A percentile compares a stretch with the other conserved stretches of the same genome.
Evolutionary conservation across 2,888 invertebrate genomes (phyloP).

Genomic region (Cerastis rubricosa): DNA sequence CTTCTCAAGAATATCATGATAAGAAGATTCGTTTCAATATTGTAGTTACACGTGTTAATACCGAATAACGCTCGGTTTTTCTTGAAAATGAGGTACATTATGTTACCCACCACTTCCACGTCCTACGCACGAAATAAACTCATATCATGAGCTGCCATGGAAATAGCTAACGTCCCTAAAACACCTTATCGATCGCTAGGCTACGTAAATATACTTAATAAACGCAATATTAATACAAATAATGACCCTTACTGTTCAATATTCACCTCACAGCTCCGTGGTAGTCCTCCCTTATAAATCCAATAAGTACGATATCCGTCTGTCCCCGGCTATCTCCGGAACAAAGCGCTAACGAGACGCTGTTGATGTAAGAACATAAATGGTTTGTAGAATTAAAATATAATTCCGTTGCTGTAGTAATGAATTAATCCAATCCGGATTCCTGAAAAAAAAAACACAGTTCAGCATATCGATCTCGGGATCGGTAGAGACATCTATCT

Average conservation of each 20-base stretch:
- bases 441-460: neutral
- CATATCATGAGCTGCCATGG: neutral
- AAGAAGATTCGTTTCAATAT: conserved; percentile 2
- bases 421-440: neutral
- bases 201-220: conserved; percentile 26
- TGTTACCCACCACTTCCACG: too few species aligned
- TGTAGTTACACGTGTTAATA: neutral
- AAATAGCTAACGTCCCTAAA: neutral
- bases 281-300: conserved; percentile 30
- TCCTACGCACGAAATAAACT: neutral
- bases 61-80: neutral
- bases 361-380: neutral
- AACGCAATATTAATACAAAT: conserved; percentile 30
- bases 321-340: conserved; percentile 12
- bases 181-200: conserved; percentile 26
- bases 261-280: conserved; percentile 39
- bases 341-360: conserved; percentile 36
- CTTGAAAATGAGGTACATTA: neutral
- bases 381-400: neutral
- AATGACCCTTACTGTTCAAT: conserved; percentile 32
- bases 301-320: conserved; percentile 36
- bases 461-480: neutral
- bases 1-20: too few species aligned
- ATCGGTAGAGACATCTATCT: neutral
- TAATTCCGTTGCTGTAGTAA: neutral